phyloP scores from a whole-genome alignment of 92 coral and sea anemone species.

The Siderastrea radians region DNA sequence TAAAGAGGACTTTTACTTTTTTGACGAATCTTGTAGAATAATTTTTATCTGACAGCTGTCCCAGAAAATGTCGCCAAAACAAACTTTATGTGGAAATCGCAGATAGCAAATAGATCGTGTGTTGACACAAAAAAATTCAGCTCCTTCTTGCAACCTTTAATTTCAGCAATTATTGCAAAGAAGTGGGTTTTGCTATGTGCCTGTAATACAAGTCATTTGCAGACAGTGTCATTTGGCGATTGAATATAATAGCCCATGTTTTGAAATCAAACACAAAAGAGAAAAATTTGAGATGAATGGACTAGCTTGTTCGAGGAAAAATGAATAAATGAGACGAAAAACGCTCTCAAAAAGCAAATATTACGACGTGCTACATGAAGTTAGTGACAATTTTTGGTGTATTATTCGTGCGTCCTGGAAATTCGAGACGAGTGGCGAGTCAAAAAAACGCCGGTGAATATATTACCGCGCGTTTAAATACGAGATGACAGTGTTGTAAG shows the following conservation, averaged over 20 bases:
- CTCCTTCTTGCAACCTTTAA: neutral
- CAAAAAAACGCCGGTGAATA: neutral
- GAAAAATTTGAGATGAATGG: neutral
- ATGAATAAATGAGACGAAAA: neutral
- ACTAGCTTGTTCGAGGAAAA: neutral
- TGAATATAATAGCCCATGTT: neutral
- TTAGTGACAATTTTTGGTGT: neutral
- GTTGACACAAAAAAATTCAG: neutral
- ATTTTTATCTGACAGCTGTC: slow-evolving; percentile 29
- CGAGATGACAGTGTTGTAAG: neutral
- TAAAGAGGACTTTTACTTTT: slow-evolving; percentile 18
- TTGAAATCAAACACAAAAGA: slow-evolving; percentile 8
- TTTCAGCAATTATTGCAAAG: neutral
- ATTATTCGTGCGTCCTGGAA: neutral
- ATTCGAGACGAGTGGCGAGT: neutral
- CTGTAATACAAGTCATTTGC: neutral
- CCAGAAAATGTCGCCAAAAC: neutral
- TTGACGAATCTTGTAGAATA: neutral
- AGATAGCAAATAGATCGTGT: neutral
- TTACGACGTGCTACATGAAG: neutral
- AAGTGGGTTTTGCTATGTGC: neutral
- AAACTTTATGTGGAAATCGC: slow-evolving; percentile 7
- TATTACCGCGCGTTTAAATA: neutral
- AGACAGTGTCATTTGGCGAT: neutral
- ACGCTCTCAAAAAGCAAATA: neutral